Percentiles rank a stretch among this genome's conserved stretches.
Conservation (phyloP, 1,140 invertebrate species). For the Amyelois transitella region DNA sequence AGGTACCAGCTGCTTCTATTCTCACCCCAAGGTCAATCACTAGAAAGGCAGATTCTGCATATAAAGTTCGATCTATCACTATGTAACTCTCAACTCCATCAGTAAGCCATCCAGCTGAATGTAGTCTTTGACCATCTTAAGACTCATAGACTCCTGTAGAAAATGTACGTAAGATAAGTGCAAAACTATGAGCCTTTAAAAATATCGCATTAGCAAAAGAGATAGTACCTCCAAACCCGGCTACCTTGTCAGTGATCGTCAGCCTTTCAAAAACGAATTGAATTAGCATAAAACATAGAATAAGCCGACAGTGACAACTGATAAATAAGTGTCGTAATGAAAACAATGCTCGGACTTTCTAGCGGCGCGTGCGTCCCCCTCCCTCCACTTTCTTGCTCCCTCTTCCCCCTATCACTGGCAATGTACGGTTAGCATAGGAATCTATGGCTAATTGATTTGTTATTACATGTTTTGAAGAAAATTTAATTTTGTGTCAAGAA, state of each 20-base stretch:
- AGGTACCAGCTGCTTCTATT: too few species aligned
- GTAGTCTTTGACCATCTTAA: too few species aligned
- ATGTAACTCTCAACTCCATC: too few species aligned
- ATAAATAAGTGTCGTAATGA: constrained; percentile 68
- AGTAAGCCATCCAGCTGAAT: too few species aligned
- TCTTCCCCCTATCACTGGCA: constrained; percentile 24
- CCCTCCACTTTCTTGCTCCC: constrained; percentile 22
- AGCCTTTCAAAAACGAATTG: constrained; percentile 14
- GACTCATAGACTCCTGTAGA: too few species aligned
- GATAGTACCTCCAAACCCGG: not conserved
- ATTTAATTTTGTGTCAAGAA: too few species aligned
- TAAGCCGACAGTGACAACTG: constrained; percentile 50
- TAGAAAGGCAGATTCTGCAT: too few species aligned
- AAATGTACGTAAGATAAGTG: not conserved
- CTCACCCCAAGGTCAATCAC: too few species aligned
- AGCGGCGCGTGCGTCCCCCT: constrained; percentile 46
- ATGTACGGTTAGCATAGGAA: constrained; percentile 6
- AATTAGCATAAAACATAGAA: constrained; percentile 64
- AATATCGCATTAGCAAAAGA: not conserved
- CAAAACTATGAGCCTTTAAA: not conserved
- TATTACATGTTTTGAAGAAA: too few species aligned
- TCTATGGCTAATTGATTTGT: not conserved
- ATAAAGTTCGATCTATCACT: too few species aligned
- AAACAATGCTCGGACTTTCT: constrained; percentile 66
- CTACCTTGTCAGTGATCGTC: constrained; percentile 5